These are phyloP conservation scores for Aythya baeri DNA, from an alignment of 2,113 vertebrate species.

Conservation along the genomic window DNA sequence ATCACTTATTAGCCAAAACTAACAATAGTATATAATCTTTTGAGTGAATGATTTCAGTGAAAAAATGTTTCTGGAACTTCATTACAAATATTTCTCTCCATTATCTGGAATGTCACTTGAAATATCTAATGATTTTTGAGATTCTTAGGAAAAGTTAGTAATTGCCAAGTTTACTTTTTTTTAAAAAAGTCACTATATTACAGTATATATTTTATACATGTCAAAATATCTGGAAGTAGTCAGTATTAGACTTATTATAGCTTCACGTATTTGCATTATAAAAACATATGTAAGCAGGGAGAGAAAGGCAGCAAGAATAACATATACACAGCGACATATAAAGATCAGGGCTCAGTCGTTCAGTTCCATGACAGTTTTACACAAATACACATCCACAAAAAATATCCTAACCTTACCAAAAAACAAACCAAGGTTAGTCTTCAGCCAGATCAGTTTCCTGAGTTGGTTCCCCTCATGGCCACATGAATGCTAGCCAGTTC, in stretches of 20 bases:
- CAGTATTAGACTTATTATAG: neutral
- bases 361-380: neutral
- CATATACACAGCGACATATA: neutral
- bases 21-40: constrained; percentile 57
- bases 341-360: neutral
- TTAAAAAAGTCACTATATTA: neutral
- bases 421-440: neutral
- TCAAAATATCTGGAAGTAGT: neutral
- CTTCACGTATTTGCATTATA: neutral
- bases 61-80: constrained; percentile 62
- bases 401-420: neutral
- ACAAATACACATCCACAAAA: neutral
- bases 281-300: neutral
- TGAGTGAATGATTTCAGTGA: constrained; percentile 52
- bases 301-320: neutral
- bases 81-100: constrained; percentile 34
- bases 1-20: constrained; percentile 47
- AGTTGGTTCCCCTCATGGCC: neutral
- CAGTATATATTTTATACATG: neutral
- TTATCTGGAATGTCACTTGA: constrained; percentile 24
- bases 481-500: neutral
- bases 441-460: neutral
- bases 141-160: constrained; percentile 10
- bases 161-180: neutral
- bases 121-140: constrained; percentile 42